These are phyloP conservation scores for Myotis vivesi DNA, from an alignment of 2,797 vertebrate species.

Conservation along the genomic window DNA sequence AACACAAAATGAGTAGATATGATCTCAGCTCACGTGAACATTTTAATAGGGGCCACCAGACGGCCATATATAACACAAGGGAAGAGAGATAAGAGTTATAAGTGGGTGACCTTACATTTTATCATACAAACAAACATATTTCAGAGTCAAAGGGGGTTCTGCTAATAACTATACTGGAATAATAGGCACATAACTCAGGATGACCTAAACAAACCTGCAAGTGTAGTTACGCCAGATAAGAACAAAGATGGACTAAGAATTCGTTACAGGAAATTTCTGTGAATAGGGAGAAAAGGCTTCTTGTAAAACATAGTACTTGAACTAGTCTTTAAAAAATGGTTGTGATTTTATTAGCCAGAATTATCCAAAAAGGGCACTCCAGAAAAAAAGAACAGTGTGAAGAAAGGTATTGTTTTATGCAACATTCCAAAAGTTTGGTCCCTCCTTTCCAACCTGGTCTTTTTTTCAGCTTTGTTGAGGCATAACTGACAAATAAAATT, in stretches of 20 bases:
- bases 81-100: background rate
- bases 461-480: background rate
- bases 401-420: background rate
- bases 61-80: background rate
- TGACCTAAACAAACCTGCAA: background rate
- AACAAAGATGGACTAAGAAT: background rate
- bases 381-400: background rate
- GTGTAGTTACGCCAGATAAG: background rate
- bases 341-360: background rate
- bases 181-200: background rate
- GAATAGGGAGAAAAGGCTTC: background rate
- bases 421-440: background rate
- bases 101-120: background rate
- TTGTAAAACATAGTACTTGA: background rate
- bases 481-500: background rate
- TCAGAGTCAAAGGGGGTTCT: background rate
- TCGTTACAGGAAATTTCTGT: background rate
- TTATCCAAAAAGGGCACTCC: background rate
- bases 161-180: background rate
- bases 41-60: background rate
- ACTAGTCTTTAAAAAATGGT: background rate
- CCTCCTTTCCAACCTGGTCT: background rate
- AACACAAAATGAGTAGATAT: background rate
- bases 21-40: background rate
- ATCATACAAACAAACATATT: background rate